A percentile compares a stretch with the other conserved stretches of the same genome.
phyloP scores from a whole-genome alignment of 2,797 vertebrate species.

The Lithobates pipiens region DNA sequence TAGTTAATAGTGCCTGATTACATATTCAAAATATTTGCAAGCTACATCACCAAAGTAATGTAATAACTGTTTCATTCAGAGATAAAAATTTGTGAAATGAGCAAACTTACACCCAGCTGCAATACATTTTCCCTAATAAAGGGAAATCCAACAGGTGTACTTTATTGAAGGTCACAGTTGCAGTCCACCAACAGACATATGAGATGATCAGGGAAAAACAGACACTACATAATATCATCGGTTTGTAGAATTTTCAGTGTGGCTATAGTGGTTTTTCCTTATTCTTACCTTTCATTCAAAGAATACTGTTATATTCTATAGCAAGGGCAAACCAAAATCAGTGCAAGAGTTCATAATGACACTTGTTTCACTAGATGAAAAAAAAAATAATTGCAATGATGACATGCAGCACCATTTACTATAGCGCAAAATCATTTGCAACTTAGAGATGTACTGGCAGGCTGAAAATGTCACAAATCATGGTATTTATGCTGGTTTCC shows the following conservation, averaged over 20 bases:
- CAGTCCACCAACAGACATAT: slow-evolving; percentile 10
- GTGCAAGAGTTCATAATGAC: neutral
- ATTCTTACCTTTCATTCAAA: neutral
- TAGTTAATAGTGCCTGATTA: too few relatives aligned
- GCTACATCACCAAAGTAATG: too few relatives aligned
- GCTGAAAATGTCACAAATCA: too few relatives aligned
- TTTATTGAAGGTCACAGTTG: slow-evolving; percentile 38
- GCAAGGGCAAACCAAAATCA: neutral
- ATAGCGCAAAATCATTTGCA: too few relatives aligned
- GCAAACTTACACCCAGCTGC: neutral
- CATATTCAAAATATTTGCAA: too few relatives aligned
- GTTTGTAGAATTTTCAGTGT: neutral
- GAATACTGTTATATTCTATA: neutral
- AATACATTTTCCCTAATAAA: neutral
- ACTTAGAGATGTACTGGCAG: too few relatives aligned
- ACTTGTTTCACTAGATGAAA: too few relatives aligned
- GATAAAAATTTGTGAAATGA: neutral
- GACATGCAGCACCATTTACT: too few relatives aligned
- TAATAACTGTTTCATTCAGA: too few relatives aligned
- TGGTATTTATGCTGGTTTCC: too few relatives aligned
- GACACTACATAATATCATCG: neutral
- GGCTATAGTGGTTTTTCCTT: neutral
- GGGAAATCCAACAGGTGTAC: slow-evolving; percentile 14
- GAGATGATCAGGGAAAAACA: neutral
- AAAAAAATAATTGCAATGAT: too few relatives aligned